Base-by-base conservation (phyloP, 2,797 vertebrate species). In the Sebastes hopkinsi region DNA sequence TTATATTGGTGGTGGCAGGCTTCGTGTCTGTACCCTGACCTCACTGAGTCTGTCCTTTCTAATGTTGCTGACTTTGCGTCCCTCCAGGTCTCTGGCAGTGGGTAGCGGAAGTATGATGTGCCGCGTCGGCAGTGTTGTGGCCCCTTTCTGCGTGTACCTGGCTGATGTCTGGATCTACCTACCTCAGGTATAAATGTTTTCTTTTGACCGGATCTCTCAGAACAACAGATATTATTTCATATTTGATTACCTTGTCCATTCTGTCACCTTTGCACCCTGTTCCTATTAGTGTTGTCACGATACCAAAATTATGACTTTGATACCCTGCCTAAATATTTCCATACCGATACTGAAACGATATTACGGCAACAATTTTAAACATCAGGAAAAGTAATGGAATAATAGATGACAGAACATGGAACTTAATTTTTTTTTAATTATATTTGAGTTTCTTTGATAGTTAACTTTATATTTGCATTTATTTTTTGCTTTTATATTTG, bases 71-170 rank as follows among this genome's bases (percentile, higher is more conserved):
- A 67, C 60, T 6, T n/a, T 72, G 14, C 62, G 27, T 79, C 60
- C 34, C 62, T 69, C 3, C 90, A 99, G 98, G 90, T 96, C 97
- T 0, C 92, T 97, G 89, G 97, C 97, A 1, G 95, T 99, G 67
- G 98, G 98, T 27, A 98, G 96, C 64, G 97, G 98, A 27, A 98
- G 96, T 75, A 97, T 97, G 97, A 97, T 97, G 96, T 97, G 97
- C 76, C 96, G 97, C 8, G 91, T 97, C 34, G 97, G 97, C 66
- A 98, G 97, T 52, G 95, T 98, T 55, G 90, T 97, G 54, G 96
- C 97, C 18, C 98, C 97, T 5, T 96, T 99, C 89, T 97, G 96
- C 56, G 94, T 97, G 0, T 97, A 97, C 84, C 92, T 98, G 77
- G 94, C 95, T 72, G 96, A 95, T 8, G 50, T 97, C 62, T 99